A percentile compares a stretch with the other conserved stretches of the same genome.
Evolutionary conservation across 2,797 vertebrate genomes (phyloP).

Genomic region (Sebastiscus tertius): DNA sequence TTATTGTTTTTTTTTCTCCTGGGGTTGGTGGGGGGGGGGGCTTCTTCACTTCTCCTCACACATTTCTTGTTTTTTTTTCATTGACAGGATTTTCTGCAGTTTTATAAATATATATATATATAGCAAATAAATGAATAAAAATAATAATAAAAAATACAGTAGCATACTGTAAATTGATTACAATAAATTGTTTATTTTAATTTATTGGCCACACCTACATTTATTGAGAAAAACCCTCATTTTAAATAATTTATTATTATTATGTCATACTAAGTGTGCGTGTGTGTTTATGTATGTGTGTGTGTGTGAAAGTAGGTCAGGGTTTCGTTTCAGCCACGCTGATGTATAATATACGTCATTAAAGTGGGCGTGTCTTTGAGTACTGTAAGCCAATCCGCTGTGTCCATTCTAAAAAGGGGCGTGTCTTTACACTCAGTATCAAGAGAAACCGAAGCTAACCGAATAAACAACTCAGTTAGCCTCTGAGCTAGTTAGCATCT

Average conservation of each 20-base stretch:
- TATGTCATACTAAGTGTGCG: background rate
- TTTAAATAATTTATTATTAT: background rate
- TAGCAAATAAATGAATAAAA: no score
- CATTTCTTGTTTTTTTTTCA: no score
- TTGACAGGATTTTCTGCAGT: no score
- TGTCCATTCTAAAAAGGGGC: constrained; percentile 32
- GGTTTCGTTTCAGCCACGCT: background rate
- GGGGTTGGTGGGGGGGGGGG: no score
- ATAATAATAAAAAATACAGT: no score
- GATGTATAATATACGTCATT: background rate
- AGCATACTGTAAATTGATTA: no score
- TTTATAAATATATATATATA: no score
- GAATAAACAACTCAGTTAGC: constrained; percentile 62
- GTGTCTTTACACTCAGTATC: constrained; percentile 1
- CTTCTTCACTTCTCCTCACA: no score
- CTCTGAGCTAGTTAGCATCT: constrained; percentile 36
- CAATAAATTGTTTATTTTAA: no score
- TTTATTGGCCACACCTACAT: background rate
- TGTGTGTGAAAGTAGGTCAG: constrained; percentile 13
- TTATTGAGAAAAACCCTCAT: background rate
- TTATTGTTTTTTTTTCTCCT: no score
- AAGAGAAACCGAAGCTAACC: constrained; percentile 31
- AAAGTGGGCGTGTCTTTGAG: background rate
- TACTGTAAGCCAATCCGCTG: constrained; percentile 42
- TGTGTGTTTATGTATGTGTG: background rate